These are phyloP conservation scores for Ciona savignyi DNA, from an alignment of 23 tunicate genomes.

Conservation along the genomic window DNA sequence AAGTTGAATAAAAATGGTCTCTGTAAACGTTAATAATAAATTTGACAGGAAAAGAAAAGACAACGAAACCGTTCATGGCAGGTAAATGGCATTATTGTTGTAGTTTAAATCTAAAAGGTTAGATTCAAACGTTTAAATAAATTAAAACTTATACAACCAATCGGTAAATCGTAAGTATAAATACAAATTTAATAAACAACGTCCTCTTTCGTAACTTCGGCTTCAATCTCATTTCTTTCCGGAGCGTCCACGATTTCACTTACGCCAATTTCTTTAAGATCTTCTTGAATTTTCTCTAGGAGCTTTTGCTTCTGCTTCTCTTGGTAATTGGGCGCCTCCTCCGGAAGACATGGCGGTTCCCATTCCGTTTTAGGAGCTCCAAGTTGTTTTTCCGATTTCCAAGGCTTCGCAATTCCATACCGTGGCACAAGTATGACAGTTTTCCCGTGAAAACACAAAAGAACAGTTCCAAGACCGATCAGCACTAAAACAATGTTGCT, in stretches of 20 bases:
- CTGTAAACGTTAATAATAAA: too few species aligned
- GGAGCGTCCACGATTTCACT: constrained; percentile 7
- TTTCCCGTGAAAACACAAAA: constrained; percentile 37
- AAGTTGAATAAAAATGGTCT: too few species aligned
- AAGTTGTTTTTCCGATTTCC: not conserved
- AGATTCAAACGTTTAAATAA: too few species aligned
- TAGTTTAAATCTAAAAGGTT: too few species aligned
- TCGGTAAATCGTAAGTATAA: too few species aligned
- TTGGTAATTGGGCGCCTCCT: constrained; percentile 44
- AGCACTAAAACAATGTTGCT: constrained; percentile 32
- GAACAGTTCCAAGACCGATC: constrained; percentile 22
- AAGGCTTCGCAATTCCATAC: constrained; percentile 24
- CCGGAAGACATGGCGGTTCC: constrained; percentile 58
- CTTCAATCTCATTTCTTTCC: not conserved
- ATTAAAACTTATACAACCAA: too few species aligned
- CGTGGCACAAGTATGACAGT: constrained; percentile 34
- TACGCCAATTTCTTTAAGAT: not conserved
- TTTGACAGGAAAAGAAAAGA: too few species aligned
- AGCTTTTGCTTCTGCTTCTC: constrained; percentile 21
- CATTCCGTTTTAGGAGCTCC: constrained; percentile 29
- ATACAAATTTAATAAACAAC: too few species aligned
- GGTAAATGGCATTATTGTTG: too few species aligned
- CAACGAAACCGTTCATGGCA: too few species aligned
- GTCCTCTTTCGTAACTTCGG: too few species aligned
- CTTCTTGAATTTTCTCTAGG: constrained; percentile 3